Evolutionary conservation across 64 coral and sea anemone genomes (phyloP).

Genomic region (Pocillopora damicornis): DNA sequence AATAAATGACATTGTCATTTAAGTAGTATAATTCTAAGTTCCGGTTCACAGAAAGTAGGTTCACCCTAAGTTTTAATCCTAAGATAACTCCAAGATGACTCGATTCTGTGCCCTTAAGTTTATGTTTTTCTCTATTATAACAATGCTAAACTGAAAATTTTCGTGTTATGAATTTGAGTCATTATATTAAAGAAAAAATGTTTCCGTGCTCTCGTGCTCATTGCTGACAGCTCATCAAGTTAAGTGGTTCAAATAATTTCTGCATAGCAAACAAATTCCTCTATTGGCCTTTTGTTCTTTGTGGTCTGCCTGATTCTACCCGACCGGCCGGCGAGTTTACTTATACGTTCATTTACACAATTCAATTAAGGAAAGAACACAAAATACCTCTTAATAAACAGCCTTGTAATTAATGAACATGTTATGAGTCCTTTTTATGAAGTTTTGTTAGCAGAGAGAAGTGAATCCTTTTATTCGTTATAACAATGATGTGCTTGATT

Average conservation of each 20-base stretch:
- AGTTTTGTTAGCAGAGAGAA: not conserved
- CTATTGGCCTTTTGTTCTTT: not conserved
- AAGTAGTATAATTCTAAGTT: conserved; percentile 3
- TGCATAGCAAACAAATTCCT: conserved; percentile 35
- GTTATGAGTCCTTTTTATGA: not conserved
- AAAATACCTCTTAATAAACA: not conserved
- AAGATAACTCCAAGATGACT: not conserved
- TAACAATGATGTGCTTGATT: conserved; percentile 1
- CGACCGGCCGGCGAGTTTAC: conserved; percentile 7
- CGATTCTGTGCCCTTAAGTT: not conserved
- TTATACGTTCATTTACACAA: not conserved
- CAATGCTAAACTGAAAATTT: not conserved
- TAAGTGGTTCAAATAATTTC: not conserved
- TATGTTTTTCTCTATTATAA: not conserved
- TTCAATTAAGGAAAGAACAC: conserved; percentile 2
- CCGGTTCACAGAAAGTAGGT: not conserved
- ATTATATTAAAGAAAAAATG: not conserved
- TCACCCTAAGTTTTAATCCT: not conserved
- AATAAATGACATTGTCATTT: conserved; percentile 3
- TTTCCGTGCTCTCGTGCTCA: not conserved
- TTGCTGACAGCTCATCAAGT: not conserved
- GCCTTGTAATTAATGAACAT: not conserved
- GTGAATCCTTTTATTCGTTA: not conserved
- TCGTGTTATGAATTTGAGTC: not conserved
- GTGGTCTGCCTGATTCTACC: not conserved